Evolutionary conservation across 2,113 vertebrate species (phyloP).

Genomic region (Brachypodius melanocephalos): DNA sequence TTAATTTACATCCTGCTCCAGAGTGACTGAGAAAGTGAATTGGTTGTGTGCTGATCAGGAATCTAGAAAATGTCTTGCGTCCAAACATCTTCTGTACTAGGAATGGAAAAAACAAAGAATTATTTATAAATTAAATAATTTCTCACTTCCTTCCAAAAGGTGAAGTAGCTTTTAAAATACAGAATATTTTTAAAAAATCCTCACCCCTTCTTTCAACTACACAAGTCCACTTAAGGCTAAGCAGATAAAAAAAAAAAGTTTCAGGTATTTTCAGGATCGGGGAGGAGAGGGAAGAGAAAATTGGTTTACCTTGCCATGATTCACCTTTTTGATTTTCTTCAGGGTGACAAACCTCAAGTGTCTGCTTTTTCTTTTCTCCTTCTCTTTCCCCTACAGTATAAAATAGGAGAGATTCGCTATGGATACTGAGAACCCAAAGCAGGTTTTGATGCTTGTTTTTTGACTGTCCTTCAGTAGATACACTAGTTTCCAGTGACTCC

Average conservation of each 20-base stretch:
- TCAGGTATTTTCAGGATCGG: background rate
- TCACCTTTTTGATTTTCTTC: background rate
- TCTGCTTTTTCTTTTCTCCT: background rate
- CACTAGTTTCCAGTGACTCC: background rate
- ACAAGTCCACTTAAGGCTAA: background rate
- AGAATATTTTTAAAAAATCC: background rate
- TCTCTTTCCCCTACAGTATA: background rate
- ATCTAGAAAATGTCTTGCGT: background rate
- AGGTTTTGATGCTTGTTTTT: background rate
- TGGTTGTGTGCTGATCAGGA: background rate
- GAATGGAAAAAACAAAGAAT: background rate
- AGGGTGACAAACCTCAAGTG: background rate
- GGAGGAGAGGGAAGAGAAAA: background rate
- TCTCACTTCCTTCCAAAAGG: background rate
- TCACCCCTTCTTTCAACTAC: rapidly evolving
- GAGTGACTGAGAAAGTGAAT: background rate
- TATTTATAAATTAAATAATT: background rate
- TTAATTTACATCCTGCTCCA: background rate
- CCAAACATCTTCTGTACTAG: background rate
- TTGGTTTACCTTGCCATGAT: background rate
- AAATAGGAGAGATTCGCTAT: background rate
- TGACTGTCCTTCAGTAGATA: background rate
- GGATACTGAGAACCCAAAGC: background rate
- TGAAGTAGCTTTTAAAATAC: background rate
- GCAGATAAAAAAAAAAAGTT: background rate